phyloP scores from a whole-genome alignment of 1,140 invertebrate species.

The Tetramorium parvispinum region DNA sequence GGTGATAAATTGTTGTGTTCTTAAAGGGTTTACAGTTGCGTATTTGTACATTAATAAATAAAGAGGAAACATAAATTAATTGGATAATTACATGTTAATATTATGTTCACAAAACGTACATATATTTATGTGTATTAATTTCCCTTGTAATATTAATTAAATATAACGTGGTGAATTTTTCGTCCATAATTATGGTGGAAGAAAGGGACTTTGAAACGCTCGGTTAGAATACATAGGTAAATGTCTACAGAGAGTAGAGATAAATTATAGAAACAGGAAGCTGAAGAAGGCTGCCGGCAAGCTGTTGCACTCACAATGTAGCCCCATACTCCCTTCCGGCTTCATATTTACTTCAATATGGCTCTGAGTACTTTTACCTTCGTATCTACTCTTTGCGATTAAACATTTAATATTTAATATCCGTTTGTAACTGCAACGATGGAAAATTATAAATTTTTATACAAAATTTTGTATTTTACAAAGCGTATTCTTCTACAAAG shows the following conservation, averaged over 20 bases:
- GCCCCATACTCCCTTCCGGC: conserved; percentile 35
- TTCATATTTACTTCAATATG: conserved; percentile 58
- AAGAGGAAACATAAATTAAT: neutral
- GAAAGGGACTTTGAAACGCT: neutral
- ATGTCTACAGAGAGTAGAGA: conserved; percentile 40
- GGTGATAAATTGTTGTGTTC: neutral
- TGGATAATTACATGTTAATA: neutral
- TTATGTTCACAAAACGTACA: no score
- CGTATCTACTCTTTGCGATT: conserved; percentile 3
- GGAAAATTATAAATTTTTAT: conserved; percentile 20
- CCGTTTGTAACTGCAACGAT: conserved; percentile 24
- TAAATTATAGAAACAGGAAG: conserved; percentile 64
- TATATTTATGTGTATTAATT: neutral
- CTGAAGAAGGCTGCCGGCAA: conserved; percentile 51
- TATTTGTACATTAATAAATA: neutral
- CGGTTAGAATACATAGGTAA: conserved; percentile 41
- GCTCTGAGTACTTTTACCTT: conserved; percentile 13
- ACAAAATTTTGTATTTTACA: neutral
- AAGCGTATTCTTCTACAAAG: neutral
- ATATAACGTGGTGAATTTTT: neutral
- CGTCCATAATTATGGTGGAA: neutral
- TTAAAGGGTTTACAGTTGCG: neutral
- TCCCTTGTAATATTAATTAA: conserved; percentile 8
- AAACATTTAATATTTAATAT: conserved; percentile 42
- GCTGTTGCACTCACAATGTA: conserved; percentile 57